Conservation (phyloP, 1,140 invertebrate species). For the Venustaconcha ellipsiformis region DNA sequence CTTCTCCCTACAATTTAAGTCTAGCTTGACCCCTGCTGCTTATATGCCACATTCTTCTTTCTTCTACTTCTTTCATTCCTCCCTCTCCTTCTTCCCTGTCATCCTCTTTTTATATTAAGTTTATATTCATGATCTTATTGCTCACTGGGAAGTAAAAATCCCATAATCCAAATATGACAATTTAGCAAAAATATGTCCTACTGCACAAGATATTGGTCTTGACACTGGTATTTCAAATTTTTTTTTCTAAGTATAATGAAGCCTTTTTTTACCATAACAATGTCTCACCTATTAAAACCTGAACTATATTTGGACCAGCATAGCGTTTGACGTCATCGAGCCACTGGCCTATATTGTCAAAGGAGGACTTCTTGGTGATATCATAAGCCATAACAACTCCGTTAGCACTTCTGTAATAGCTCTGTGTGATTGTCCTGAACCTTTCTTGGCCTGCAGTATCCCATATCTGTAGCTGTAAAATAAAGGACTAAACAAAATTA, state of each 20-base stretch:
- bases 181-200: too few relatives aligned
- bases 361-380: conserved; percentile 91
- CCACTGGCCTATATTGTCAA: conserved; percentile 91
- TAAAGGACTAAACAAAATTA: neutral
- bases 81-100: too few relatives aligned
- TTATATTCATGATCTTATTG: too few relatives aligned
- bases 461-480: conserved; percentile 89
- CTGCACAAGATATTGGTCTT: too few relatives aligned
- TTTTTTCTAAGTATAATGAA: neutral
- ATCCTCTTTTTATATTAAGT: too few relatives aligned
- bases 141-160: too few relatives aligned
- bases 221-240: neutral
- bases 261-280: neutral
- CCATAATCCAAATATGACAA: too few relatives aligned
- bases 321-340: conserved; percentile 94
- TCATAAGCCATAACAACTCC: conserved; percentile 85
- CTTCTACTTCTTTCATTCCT: too few relatives aligned
- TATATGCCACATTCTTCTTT: too few relatives aligned
- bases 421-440: conserved; percentile 94
- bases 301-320: conserved; percentile 89
- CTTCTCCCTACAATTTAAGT: too few relatives aligned
- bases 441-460: conserved; percentile 97
- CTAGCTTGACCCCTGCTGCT: too few relatives aligned
- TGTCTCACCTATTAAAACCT: conserved; percentile 85
- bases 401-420: conserved; percentile 75